Evolutionary conservation across 2,888 invertebrate genomes (phyloP).

Genomic region (Erebia epiphron): DNA sequence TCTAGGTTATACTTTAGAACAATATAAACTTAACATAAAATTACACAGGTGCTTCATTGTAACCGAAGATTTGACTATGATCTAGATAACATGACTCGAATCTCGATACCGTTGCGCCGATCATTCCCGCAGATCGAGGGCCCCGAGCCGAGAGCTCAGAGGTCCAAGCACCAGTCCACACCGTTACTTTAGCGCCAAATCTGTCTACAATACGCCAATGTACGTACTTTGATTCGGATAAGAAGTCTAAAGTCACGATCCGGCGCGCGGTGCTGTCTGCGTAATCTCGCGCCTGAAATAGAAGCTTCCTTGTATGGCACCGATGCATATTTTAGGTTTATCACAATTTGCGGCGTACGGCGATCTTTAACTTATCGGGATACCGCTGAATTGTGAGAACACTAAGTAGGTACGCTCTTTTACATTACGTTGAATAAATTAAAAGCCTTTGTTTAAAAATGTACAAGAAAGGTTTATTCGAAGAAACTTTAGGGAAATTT

Average conservation of each 20-base stretch:
- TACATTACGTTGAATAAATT: slow-evolving; percentile 11
- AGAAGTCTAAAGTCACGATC: slow-evolving; percentile 78
- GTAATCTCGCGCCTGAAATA: slow-evolving; percentile 72
- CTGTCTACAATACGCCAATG: slow-evolving; percentile 74
- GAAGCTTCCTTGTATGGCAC: slow-evolving; percentile 71
- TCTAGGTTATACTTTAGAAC: not conserved
- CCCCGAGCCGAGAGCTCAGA: slow-evolving; percentile 45
- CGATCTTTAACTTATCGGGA: slow-evolving; percentile 34
- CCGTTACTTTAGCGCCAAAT: slow-evolving; percentile 72
- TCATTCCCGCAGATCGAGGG: slow-evolving; percentile 60
- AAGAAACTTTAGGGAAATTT: not conserved
- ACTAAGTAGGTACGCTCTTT: slow-evolving; percentile 4
- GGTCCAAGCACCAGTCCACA: slow-evolving; percentile 45
- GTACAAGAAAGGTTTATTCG: not conserved
- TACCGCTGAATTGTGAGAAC: slow-evolving; percentile 28
- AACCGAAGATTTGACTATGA: slow-evolving; percentile 33
- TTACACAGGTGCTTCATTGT: slow-evolving; percentile 6
- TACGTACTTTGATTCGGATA: slow-evolving; percentile 73
- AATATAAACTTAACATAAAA: slow-evolving; percentile 16
- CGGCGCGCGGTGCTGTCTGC: slow-evolving; percentile 66
- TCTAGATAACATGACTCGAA: slow-evolving; percentile 64
- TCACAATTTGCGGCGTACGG: slow-evolving; percentile 39
- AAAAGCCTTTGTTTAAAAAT: slow-evolving; percentile 18
- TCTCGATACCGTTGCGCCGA: slow-evolving; percentile 68
- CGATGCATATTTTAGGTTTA: slow-evolving; percentile 58